Evolutionary conservation across 2,113 vertebrate genomes (phyloP).

Genomic region (Dolichallabes microphthalmus): DNA sequence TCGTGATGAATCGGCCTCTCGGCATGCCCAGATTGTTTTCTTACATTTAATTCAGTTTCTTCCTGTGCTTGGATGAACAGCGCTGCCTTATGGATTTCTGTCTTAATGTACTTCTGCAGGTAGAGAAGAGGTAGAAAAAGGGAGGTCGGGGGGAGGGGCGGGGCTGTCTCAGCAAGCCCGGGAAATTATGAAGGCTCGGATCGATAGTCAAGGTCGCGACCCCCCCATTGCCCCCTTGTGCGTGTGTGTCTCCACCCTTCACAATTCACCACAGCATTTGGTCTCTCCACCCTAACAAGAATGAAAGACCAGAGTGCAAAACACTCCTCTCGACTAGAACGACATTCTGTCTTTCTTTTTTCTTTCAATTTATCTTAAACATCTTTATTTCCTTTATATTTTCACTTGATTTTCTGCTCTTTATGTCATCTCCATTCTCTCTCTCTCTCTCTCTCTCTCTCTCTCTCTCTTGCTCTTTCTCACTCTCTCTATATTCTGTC

Average conservation of each 20-base stretch:
- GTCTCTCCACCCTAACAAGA: slow-evolving; percentile 15
- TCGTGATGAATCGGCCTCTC: slow-evolving; percentile 98
- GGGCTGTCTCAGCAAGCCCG: slow-evolving; percentile 83
- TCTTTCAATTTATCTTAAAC: not conserved
- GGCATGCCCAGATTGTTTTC: slow-evolving; percentile 97
- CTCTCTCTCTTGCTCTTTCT: no score
- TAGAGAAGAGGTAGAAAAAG: slow-evolving; percentile 69
- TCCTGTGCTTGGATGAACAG: slow-evolving; percentile 99
- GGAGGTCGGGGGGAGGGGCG: slow-evolving; percentile 18
- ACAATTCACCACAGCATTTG: slow-evolving; percentile 2
- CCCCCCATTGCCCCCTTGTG: slow-evolving; percentile 57
- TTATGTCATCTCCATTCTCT: not conserved
- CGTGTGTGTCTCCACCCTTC: slow-evolving; percentile 45
- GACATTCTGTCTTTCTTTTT: not conserved
- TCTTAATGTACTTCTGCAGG: slow-evolving; percentile 98
- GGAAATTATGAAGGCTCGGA: slow-evolving; percentile 94
- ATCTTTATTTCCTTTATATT: not conserved
- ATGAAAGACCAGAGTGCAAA: slow-evolving; percentile 3
- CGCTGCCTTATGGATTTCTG: slow-evolving; percentile 95
- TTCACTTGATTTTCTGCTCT: not conserved
- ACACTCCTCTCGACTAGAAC: not conserved
- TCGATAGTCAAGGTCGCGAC: slow-evolving; percentile 96
- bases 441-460: not conserved
- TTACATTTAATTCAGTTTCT: slow-evolving; percentile 99
- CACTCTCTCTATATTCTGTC: not conserved